Evolutionary conservation across 2,888 invertebrate species (phyloP).

Genomic region (Himalopsyche anomala): DNA sequence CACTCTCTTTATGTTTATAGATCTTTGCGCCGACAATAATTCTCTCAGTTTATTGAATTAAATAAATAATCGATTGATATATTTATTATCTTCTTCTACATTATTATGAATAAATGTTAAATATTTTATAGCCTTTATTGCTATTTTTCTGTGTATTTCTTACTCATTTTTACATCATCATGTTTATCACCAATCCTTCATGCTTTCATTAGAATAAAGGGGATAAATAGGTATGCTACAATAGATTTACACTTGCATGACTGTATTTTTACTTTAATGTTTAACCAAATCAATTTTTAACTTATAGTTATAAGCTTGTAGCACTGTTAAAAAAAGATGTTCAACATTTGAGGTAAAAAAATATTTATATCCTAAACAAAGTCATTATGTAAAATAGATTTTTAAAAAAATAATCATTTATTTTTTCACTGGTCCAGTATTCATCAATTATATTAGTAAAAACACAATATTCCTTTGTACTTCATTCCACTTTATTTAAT

Average conservation of each 20-base stretch:
- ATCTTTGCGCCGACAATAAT: background rate
- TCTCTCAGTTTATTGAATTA: background rate
- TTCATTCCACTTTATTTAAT: too few relatives aligned
- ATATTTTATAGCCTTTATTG: constrained; percentile 46
- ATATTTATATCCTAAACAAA: too few relatives aligned
- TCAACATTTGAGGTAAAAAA: too few relatives aligned
- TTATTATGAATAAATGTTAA: background rate
- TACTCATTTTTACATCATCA: constrained; percentile 53
- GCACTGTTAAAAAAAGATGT: too few relatives aligned
- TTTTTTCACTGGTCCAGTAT: too few relatives aligned
- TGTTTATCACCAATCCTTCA: constrained; percentile 63
- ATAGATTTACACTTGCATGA: constrained; percentile 26
- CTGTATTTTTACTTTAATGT: too few relatives aligned
- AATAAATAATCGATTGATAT: background rate
- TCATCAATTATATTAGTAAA: too few relatives aligned
- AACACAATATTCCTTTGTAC: too few relatives aligned
- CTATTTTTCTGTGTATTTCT: constrained; percentile 53
- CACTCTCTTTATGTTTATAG: background rate
- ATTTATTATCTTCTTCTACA: background rate
- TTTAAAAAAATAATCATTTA: too few relatives aligned
- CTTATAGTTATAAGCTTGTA: too few relatives aligned
- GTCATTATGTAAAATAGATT: too few relatives aligned
- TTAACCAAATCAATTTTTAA: too few relatives aligned
- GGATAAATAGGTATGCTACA: constrained; percentile 64
- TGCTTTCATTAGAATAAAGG: constrained; percentile 65